Evolutionary conservation across 2,113 vertebrate species (phyloP), one percentile per base, ranked within the genome.

Genomic region (Cyprinodon variegatus): DNA sequence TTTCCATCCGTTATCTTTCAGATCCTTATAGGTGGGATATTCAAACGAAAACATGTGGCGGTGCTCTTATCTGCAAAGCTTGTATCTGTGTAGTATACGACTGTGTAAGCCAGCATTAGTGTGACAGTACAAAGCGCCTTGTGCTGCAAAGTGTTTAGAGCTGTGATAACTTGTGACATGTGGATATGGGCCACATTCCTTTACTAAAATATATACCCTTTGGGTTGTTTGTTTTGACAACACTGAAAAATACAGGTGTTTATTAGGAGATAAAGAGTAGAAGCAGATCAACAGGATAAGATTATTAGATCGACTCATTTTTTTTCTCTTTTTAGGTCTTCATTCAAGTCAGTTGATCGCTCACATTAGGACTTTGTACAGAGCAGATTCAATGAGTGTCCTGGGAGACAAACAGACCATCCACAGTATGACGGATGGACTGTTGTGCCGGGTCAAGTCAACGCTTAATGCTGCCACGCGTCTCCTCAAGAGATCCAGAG

Each of bases 361-460:
- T 89, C 78, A 76, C 85, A 57, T 29, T 0, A 75, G 63, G 62
- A 40, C 83, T 92, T 90, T 92, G 91, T 90, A 88, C 65, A 41
- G 72, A 66, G 36, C 53, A 38, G 73, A 41, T 1, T 43, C 76
- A 63, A 53, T 57, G 65, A 88, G 76, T 3, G 20, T 62, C 57
- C 72, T 20, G 45, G 13, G 78, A 50, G 29, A 40, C 65, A 65
- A 15, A 8, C 60, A 22, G 38, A 36, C 3, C 13, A 5, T 67
- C 59, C 62, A 41, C 50, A 29, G n/a, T 68, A n/a, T 72, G 72
- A 71, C 8, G 50, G 46, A 84, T 57, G 66, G 11, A 20, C 20
- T 72, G 13, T 0, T 15, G 65, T 75, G 65, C 64, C 1, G 76
- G 75, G 78, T 76, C 13, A 15, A 48, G 71, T 29, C 39, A 15